These are phyloP conservation scores for Sitodiplosis mosellana DNA, from an alignment of 1,140 invertebrate genomes.

Conservation along the genomic window DNA sequence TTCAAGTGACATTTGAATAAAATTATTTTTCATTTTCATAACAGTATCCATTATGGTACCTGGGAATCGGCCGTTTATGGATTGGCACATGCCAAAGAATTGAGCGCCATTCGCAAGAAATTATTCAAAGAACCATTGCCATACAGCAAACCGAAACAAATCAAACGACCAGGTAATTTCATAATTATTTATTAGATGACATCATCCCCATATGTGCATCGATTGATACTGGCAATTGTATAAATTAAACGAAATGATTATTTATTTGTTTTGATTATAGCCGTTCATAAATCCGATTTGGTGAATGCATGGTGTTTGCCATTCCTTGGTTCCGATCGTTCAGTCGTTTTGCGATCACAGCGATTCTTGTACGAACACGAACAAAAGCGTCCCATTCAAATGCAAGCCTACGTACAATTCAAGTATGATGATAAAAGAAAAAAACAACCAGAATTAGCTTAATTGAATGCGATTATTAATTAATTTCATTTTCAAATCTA, in stretches of 20 bases:
- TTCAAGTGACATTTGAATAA: too few relatives aligned
- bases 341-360: slow-evolving; percentile 59
- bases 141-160: background rate
- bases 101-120: slow-evolving; percentile 38
- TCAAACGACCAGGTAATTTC: too few relatives aligned
- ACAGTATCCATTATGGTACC: slow-evolving; percentile 51
- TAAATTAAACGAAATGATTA: too few relatives aligned
- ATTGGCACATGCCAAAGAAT: slow-evolving; percentile 38
- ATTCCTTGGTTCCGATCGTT: slow-evolving; percentile 63
- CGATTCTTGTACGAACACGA: slow-evolving; percentile 46
- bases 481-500: background rate
- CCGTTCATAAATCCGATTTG: slow-evolving; percentile 40
- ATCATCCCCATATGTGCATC: too few relatives aligned
- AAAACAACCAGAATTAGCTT: background rate
- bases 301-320: slow-evolving; percentile 50
- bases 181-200: too few relatives aligned
- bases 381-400: slow-evolving; percentile 49
- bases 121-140: slow-evolving; percentile 46
- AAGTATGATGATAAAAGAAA: slow-evolving; percentile 11
- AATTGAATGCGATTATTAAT: background rate
- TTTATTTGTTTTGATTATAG: slow-evolving; percentile 21
- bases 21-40: background rate
- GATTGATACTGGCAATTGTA: too few relatives aligned
- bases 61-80: slow-evolving; percentile 67
- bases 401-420: slow-evolving; percentile 41